phyloP scores from a whole-genome alignment of 2,888 invertebrate species.

The Rhimphoctona megacephalus region DNA sequence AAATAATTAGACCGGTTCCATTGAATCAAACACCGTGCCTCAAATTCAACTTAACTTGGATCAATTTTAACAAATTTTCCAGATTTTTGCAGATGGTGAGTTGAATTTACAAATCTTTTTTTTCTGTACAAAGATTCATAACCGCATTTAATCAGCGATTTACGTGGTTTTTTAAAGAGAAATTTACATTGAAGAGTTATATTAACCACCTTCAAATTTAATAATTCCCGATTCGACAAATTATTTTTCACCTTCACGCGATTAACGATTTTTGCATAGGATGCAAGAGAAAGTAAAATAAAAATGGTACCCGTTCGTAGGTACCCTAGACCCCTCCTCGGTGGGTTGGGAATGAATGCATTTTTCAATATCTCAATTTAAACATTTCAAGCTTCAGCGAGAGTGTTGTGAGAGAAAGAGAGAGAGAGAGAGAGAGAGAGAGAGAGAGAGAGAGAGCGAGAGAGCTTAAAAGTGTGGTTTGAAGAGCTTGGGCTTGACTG shows the following conservation, averaged over 20 bases:
- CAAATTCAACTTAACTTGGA: too few species aligned
- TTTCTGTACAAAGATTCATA: not conserved
- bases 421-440: not conserved
- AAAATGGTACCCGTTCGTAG: constrained; percentile 5
- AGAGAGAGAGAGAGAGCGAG: not conserved
- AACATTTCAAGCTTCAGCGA: constrained; percentile 46
- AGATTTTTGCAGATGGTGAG: too few species aligned
- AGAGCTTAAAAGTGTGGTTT: constrained; percentile 28
- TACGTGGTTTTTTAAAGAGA: not conserved
- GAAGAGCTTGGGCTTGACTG: constrained; percentile 34
- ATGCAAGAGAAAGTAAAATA: not conserved
- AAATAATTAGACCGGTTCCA: too few species aligned
- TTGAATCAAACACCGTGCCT: too few species aligned
- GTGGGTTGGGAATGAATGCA: constrained; percentile 49
- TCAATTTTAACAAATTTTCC: too few species aligned
- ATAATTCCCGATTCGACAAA: not conserved
- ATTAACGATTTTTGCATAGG: not conserved
- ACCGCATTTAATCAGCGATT: not conserved
- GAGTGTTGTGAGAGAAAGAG: not conserved
- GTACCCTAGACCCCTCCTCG: not conserved
- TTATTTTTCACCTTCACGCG: not conserved
- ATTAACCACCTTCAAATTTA: not conserved
- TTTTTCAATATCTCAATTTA: constrained; percentile 64
- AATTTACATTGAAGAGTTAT: not conserved
- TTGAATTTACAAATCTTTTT: too few species aligned